A percentile compares a stretch with the other conserved stretches of the same genome.
These are phyloP conservation scores for Lutjanus erythropterus DNA, from an alignment of 2,113 vertebrate species.

Conservation along the genomic window DNA sequence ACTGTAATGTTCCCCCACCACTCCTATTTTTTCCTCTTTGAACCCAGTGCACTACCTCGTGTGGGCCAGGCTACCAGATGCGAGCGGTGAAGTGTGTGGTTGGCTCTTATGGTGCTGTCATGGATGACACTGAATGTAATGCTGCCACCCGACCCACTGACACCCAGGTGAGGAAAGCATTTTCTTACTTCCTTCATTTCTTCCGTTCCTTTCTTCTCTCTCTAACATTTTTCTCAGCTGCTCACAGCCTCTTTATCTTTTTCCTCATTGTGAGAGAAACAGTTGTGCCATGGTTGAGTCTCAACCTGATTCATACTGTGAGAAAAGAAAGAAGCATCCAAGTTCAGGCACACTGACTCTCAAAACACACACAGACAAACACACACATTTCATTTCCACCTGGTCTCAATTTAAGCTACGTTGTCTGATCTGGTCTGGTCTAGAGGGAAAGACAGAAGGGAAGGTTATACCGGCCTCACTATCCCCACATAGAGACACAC, in stretches of 20 bases:
- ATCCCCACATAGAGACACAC: constrained; percentile 46
- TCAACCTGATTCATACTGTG: constrained; percentile 8
- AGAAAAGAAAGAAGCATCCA: constrained; percentile 36
- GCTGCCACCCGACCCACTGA: constrained; percentile 94
- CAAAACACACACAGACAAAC: constrained; percentile 35
- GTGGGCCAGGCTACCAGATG: constrained; percentile 96
- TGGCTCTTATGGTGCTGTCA: constrained; percentile 90
- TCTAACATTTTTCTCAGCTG: background rate
- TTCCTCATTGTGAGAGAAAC: background rate
- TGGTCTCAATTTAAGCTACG: constrained; percentile 68
- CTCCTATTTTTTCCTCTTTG: constrained; percentile 45
- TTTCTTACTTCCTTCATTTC: background rate
- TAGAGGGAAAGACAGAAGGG: constrained; percentile 29
- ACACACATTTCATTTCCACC: constrained; percentile 55
- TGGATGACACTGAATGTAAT: constrained; percentile 94
- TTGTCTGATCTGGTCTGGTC: constrained; percentile 54
- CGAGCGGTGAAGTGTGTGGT: constrained; percentile 95
- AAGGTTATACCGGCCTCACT: constrained; percentile 11
- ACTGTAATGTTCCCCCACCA: constrained; percentile 46
- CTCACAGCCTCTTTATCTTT: constrained; percentile 3
- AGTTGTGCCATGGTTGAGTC: background rate
- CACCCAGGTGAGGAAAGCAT: constrained; percentile 88
- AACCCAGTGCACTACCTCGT: constrained; percentile 93
- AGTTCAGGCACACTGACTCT: constrained; percentile 5
- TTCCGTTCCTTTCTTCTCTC: background rate